Percentiles rank a stretch among this genome's conserved stretches.
Conservation (phyloP, 2,888 invertebrate species). For the Hedychridium roseum region DNA sequence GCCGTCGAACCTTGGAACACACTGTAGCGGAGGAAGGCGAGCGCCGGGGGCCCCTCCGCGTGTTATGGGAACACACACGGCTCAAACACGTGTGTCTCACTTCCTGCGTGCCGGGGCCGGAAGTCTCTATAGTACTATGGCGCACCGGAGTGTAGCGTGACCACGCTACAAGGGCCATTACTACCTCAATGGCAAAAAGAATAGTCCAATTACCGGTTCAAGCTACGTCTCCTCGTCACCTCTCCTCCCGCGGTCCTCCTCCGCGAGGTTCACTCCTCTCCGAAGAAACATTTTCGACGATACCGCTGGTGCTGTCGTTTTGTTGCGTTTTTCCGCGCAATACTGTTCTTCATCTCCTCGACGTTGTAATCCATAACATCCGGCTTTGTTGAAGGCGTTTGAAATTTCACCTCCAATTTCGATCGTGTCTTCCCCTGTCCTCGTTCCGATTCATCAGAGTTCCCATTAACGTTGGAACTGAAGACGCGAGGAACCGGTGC, state of each 20-base stretch:
- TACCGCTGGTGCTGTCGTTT: constrained; percentile 2
- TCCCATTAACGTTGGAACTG: not conserved
- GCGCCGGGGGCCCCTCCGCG: constrained; percentile 31
- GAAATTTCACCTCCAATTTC: too few species aligned
- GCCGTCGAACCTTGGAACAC: constrained; percentile 34
- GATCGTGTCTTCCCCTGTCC: too few species aligned
- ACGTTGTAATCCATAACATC: too few species aligned
- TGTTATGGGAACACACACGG: constrained; percentile 55
- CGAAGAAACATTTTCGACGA: constrained; percentile 15
- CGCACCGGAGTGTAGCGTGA: constrained; percentile 56
- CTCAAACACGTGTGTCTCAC: constrained; percentile 61
- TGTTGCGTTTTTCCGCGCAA: constrained; percentile 3
- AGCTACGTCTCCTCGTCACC: constrained; percentile 20
- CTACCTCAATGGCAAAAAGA: constrained; percentile 53
- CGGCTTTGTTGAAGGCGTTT: too few species aligned
- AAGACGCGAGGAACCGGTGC: constrained; percentile 10
- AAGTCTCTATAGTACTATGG: constrained; percentile 61
- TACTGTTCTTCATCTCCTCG: not conserved
- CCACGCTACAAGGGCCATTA: constrained; percentile 57
- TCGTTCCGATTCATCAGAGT: too few species aligned
- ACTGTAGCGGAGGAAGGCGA: constrained; percentile 23
- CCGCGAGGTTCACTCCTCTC: not conserved
- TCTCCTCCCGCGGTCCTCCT: constrained; percentile 2
- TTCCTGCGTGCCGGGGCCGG: constrained; percentile 58
- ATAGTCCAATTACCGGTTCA: constrained; percentile 53